Conservation (phyloP, 2,113 vertebrate genomes). For the Lucifuga dentata region DNA sequence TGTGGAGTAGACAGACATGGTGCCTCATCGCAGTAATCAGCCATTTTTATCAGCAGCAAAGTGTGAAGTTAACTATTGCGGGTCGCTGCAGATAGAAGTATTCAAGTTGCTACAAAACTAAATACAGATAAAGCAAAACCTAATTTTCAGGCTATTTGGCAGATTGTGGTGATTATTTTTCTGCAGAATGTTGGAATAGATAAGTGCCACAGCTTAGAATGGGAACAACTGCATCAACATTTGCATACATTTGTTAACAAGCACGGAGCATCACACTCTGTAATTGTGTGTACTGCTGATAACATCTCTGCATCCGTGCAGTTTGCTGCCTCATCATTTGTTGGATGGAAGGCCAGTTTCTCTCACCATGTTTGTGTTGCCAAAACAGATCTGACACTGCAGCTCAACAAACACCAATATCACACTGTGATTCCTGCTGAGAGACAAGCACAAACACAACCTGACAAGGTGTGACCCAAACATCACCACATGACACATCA, state of each 20-base stretch:
- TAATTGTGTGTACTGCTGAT: conserved; percentile 12
- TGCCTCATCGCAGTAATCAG: conserved; percentile 76
- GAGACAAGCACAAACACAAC: conserved; percentile 27
- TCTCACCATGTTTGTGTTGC: not conserved
- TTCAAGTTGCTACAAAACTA: conserved; percentile 26
- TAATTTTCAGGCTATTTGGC: conserved; percentile 43
- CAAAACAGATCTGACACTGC: too few species aligned
- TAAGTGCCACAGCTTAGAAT: conserved; percentile 35
- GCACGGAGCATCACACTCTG: not conserved
- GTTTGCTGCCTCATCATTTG: too few species aligned
- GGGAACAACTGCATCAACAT: conserved; percentile 35
- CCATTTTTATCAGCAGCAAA: conserved; percentile 61
- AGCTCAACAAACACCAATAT: not conserved
- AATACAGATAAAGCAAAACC: conserved; percentile 52
- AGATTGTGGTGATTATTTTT: conserved; percentile 37
- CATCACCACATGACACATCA: not conserved
- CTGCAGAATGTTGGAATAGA: conserved; percentile 24
- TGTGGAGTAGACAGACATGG: conserved; percentile 75
- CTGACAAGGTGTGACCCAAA: conserved; percentile 34
- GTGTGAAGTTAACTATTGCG: conserved; percentile 31
- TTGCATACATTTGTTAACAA: conserved; percentile 21
- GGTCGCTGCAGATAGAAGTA: conserved; percentile 39
- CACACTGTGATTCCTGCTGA: conserved; percentile 1
- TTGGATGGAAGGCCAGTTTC: too few species aligned
- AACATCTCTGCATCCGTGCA: not conserved